phyloP scores from a whole-genome alignment of 2,113 vertebrate genomes.

The Pseudois nayaur region DNA sequence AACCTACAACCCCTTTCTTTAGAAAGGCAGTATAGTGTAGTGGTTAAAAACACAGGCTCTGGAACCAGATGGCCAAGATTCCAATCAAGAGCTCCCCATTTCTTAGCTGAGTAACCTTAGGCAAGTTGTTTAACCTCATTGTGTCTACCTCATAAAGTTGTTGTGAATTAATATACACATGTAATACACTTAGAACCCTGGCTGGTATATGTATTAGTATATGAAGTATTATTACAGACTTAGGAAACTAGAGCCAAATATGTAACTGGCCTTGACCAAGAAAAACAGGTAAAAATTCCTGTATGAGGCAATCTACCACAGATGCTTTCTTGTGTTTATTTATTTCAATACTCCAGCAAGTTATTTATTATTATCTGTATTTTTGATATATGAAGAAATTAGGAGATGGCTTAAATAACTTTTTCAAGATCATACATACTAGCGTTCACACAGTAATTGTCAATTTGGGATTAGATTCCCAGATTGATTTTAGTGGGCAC shows the following conservation, averaged over 20 bases:
- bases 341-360: background rate
- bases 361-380: constrained; percentile 3
- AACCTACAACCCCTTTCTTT: background rate
- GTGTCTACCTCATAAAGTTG: background rate
- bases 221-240: background rate
- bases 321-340: background rate
- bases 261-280: background rate
- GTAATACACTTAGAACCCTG: background rate
- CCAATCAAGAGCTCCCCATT: background rate
- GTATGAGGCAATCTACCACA: background rate
- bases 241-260: constrained; percentile 23
- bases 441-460: background rate
- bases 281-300: background rate
- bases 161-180: background rate
- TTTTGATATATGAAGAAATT: background rate
- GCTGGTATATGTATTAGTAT: background rate
- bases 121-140: background rate
- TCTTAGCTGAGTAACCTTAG: background rate
- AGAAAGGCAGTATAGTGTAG: background rate
- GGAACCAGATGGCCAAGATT: background rate
- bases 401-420: constrained; percentile 8
- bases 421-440: background rate
- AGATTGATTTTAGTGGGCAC: background rate
- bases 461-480: background rate
- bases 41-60: background rate